phyloP scores from a whole-genome alignment of 2,113 vertebrate species.

The Chionodraco myersi region DNA sequence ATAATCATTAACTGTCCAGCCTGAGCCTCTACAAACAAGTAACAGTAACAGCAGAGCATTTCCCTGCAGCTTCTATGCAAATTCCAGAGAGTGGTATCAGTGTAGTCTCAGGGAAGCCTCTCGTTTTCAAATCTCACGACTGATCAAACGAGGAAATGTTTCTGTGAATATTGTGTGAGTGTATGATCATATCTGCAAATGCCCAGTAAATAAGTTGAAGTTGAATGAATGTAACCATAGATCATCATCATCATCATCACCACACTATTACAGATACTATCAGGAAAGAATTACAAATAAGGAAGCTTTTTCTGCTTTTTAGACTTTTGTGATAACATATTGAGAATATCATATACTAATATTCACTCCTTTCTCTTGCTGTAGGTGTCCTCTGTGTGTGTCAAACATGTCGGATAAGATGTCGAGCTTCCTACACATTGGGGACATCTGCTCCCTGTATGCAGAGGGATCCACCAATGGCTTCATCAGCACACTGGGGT shows the following conservation, averaged over 20 bases:
- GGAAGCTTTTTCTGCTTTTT: background rate
- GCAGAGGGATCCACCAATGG: slow-evolving; percentile 97
- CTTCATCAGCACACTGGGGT: slow-evolving; percentile 98
- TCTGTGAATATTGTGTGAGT: background rate
- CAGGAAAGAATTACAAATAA: background rate
- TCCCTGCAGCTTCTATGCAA: slow-evolving; percentile 61
- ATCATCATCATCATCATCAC: background rate
- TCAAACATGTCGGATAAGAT: slow-evolving; percentile 97
- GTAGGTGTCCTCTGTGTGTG: slow-evolving; percentile 64
- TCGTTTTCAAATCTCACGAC: background rate
- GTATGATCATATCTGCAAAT: background rate
- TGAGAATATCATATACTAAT: background rate
- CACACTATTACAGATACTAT: background rate
- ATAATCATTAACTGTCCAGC: slow-evolving; percentile 46
- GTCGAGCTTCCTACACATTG: slow-evolving; percentile 98
- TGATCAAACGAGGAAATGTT: background rate
- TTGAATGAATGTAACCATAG: background rate
- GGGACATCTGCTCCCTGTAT: slow-evolving; percentile 98
- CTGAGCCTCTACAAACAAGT: slow-evolving; percentile 13
- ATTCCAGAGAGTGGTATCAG: slow-evolving; percentile 26
- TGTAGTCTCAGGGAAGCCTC: slow-evolving; percentile 3
- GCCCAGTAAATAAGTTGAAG: background rate
- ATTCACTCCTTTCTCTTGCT: slow-evolving; percentile 53
- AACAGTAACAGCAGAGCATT: slow-evolving; percentile 23
- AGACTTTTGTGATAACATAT: background rate